Base-by-base conservation (phyloP, 2,888 invertebrate genomes). In the Phrixothrix hirtus region DNA sequence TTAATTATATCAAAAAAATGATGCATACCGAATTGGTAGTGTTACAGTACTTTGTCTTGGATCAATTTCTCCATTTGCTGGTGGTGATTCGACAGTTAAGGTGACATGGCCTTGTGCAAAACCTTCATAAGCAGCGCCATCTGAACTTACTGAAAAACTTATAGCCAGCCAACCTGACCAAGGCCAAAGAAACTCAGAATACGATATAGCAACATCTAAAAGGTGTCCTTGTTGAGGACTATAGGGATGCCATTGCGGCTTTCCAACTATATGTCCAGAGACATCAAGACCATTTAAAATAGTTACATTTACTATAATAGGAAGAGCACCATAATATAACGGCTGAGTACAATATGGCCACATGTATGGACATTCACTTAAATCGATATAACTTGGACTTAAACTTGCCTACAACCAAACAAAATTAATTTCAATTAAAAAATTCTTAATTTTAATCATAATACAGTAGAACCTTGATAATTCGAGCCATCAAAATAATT, bases 271-370 rank as follows among this genome's bases (percentile, higher is more conserved):
- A 62, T 82, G 83, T 2, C 95, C 95, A 1, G 92, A 87, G 0
- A 96, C 95, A 4, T 92, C 92, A 70, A 96, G 83, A 1, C 95
- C 95, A 78, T 97, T 97, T 45, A 95, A 81, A 63, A 97, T 90
- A 0, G 96, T 97, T 0, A 95, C 89, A 77, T 97, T 98, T 2
- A 92, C 87, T 59, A 97, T 90, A 13, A 89, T 87, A 0, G 95
- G 92, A 77, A 92, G 86, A 27, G 87, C 88, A 52, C 89, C 88
- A 73, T 88, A 85, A 77, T 94, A 97, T 31, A 97, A 75, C 1
- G 96, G 94, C 75, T 97, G 97, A 1, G 94, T 93, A 74, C 95
- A 97, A 68, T 96, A 97, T 0, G 97, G 97, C 96, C 96, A 98
- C 95, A 96, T 95, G 75, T 96, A 98, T 61, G 93, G 94, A 67